Percentiles rank a stretch among this genome's conserved stretches.
Evolutionary conservation across 2,888 invertebrate genomes (phyloP).

Genomic region (Tetropium fuscum): DNA sequence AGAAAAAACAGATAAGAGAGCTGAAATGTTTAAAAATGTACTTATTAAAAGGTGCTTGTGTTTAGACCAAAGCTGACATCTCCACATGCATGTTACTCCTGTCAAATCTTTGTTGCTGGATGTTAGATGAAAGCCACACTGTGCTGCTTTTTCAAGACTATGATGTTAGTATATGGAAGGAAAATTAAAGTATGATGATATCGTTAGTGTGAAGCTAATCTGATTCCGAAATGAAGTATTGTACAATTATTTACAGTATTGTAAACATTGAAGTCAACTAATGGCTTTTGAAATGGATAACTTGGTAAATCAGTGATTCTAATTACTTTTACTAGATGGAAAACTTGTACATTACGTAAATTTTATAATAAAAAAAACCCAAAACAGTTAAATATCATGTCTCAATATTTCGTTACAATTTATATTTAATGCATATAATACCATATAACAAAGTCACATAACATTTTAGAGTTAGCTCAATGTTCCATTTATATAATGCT

Average conservation of each 20-base stretch:
- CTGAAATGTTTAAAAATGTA: conserved; percentile 63
- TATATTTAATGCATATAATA: too few relatives aligned
- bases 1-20: conserved; percentile 64
- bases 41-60: background rate
- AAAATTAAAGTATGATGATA: background rate
- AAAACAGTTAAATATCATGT: too few relatives aligned
- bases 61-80: background rate
- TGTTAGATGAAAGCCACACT: background rate
- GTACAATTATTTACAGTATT: conserved; percentile 1
- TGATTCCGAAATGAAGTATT: background rate
- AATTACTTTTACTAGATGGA: too few relatives aligned
- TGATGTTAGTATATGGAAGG: background rate
- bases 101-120: background rate
- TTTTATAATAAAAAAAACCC: too few relatives aligned
- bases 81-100: background rate
- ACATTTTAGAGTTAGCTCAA: too few relatives aligned
- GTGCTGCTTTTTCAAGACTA: background rate
- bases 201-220: background rate
- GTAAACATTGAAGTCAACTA: too few relatives aligned
- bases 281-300: too few relatives aligned
- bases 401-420: too few relatives aligned
- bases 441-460: too few relatives aligned
- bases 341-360: too few relatives aligned
- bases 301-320: too few relatives aligned
- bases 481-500: too few relatives aligned